Conservation (phyloP, 2,113 vertebrate species). For the Rissa tridactyla region DNA sequence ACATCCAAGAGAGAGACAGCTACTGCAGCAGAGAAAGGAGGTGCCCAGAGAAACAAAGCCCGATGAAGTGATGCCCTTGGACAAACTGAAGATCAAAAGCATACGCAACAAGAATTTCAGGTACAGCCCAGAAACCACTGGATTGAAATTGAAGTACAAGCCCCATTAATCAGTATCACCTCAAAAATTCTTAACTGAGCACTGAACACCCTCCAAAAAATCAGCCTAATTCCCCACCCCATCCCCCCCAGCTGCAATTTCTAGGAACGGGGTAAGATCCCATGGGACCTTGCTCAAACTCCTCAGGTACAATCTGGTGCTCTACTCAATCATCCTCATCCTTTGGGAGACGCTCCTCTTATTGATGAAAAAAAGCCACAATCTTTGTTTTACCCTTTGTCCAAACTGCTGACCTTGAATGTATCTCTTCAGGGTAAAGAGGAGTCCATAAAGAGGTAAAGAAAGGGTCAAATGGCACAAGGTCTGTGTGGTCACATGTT, state of each 20-base stretch:
- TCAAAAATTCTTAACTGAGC: background rate
- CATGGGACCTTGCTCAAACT: fast-evolving
- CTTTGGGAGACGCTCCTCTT: fast-evolving
- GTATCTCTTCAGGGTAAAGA: fast-evolving
- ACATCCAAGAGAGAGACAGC: fast-evolving
- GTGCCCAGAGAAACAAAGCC: fast-evolving
- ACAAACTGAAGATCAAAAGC: background rate
- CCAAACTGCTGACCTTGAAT: background rate
- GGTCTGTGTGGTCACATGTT: no score
- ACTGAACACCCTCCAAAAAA: background rate
- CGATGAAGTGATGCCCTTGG: fast-evolving
- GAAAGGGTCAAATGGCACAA: background rate
- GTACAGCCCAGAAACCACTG: background rate
- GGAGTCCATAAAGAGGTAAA: no score
- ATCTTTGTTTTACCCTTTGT: background rate
- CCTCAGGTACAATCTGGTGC: no score
- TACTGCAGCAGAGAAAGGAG: background rate
- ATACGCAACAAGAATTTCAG: no score
- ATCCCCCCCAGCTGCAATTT: background rate
- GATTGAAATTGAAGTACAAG: background rate
- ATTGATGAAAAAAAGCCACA: background rate
- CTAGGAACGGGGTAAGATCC: no score
- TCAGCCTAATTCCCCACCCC: background rate
- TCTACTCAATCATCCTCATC: fast-evolving
- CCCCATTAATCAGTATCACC: no score